Evolutionary conservation across 2,797 vertebrate species (phyloP).

Genomic region (Jordanella pulchra): DNA sequence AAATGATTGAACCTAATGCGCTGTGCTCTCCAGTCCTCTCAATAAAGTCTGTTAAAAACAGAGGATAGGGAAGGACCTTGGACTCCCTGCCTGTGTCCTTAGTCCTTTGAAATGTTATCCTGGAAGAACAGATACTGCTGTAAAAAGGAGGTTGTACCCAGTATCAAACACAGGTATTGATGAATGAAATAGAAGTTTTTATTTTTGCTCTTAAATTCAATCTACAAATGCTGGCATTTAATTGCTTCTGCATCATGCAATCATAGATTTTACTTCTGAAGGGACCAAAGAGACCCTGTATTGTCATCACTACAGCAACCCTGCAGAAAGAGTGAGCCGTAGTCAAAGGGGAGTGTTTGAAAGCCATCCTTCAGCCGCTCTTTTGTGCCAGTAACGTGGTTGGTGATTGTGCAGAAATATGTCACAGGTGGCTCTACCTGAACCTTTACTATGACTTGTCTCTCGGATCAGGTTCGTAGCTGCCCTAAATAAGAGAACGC

Average conservation of each 20-base stretch:
- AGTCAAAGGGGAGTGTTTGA: neutral
- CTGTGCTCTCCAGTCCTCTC: no score
- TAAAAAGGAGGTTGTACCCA: no score
- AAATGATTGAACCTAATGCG: no score
- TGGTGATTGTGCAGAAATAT: neutral
- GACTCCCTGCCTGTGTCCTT: neutral
- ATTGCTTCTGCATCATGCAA: no score
- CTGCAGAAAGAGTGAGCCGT: conserved; percentile 9
- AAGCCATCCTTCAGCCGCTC: conserved; percentile 11
- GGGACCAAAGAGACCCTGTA: conserved; percentile 7
- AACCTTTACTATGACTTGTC: neutral
- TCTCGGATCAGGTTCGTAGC: conserved; percentile 7
- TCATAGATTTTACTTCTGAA: neutral
- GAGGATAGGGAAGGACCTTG: no score
- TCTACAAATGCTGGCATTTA: no score
- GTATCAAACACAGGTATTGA: no score
- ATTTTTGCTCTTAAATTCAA: no score
- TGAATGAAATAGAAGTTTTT: no score
- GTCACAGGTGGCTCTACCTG: neutral
- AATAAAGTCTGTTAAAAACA: no score
- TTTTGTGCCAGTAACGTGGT: conserved; percentile 12
- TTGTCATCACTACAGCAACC: neutral
- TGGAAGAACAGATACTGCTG: neutral
- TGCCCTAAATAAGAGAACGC: conserved; percentile 17
- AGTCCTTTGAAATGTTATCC: neutral